Percentiles rank a stretch among this genome's conserved stretches.
Evolutionary conservation across 2,113 vertebrate genomes (phyloP).

Genomic region (Parus major): DNA sequence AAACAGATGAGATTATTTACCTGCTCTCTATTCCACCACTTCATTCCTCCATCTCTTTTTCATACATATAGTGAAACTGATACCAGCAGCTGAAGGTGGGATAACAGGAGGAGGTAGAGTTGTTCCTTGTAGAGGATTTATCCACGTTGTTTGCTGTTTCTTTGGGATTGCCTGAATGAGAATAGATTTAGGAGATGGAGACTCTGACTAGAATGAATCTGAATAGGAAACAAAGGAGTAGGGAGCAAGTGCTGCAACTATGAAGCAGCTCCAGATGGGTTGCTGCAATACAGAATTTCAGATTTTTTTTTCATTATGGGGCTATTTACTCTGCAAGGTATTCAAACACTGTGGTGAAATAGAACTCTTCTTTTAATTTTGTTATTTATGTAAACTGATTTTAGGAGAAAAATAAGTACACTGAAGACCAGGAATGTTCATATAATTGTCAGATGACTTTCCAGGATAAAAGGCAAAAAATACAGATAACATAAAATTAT

Average conservation of each 20-base stretch:
- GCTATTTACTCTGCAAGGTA: background rate
- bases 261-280: background rate
- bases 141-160: background rate
- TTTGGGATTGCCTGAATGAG: background rate
- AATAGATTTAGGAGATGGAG: background rate
- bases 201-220: background rate
- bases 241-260: background rate
- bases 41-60: background rate
- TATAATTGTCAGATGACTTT: background rate
- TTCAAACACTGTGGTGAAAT: background rate
- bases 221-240: background rate
- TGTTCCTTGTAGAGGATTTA: conserved; percentile 13
- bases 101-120: conserved; percentile 32
- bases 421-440: background rate
- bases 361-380: background rate
- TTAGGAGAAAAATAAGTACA: background rate
- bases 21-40: background rate
- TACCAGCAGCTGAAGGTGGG: background rate
- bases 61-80: background rate
- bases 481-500: background rate
- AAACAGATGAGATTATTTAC: background rate
- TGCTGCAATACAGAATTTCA: background rate
- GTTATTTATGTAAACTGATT: background rate
- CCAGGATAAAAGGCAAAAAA: background rate
- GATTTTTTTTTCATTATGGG: background rate